Evolutionary conservation across 37 sponge, comb jelly and placozoan genomes (phyloP), one percentile per base, ranked within the genome.

Genomic region (Chondrosia reniformis): DNA sequence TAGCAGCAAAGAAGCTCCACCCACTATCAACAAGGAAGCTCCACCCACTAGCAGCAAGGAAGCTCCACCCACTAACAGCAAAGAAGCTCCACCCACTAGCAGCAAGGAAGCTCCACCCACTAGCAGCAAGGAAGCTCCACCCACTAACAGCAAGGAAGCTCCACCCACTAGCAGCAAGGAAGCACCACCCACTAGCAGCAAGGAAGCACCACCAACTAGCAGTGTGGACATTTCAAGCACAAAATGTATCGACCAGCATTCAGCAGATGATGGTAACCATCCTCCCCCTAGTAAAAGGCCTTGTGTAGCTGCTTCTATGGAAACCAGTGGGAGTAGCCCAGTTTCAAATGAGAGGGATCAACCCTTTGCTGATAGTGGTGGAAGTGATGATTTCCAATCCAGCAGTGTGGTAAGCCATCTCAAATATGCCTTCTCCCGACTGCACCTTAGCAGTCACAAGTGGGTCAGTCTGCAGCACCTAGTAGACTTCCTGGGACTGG

Each of bases 401-500:
- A 44, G 42, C 43, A 69, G 10, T 40, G 42, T 69, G 24, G 36
- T 69, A 21, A 44, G 42, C 43, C 72, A 69, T 34, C 22, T 69
- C 44, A 39, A 36, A 7, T 69, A 69, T 25, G 41, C 42, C n/a
- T 69, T 69, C 72, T 22, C 72, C 1, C 72, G 36, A 17, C 43
- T 69, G 4, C 72, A 69, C n/a, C 4, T 24, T 25, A 69, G 43
- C 10, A 36, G 43, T 3, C 72, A 69, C 72, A 69, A 69, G 72
- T 69, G 72, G 72, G 1, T 69, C 5, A 34, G n/a, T 3, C 43
- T 12, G 19, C 39, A 41, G 21, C n/a, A 17, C 42, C 36, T 69
- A 7, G 36, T 69, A 1, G 41, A 69, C 72, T 69, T 69, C 72
- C 72, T 69, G 4, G 72, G 72, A 13, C 72, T 69, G 22, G 36